These are phyloP conservation scores for Cathartes aura DNA, from an alignment of 2,113 vertebrate genomes.

Conservation along the genomic window DNA sequence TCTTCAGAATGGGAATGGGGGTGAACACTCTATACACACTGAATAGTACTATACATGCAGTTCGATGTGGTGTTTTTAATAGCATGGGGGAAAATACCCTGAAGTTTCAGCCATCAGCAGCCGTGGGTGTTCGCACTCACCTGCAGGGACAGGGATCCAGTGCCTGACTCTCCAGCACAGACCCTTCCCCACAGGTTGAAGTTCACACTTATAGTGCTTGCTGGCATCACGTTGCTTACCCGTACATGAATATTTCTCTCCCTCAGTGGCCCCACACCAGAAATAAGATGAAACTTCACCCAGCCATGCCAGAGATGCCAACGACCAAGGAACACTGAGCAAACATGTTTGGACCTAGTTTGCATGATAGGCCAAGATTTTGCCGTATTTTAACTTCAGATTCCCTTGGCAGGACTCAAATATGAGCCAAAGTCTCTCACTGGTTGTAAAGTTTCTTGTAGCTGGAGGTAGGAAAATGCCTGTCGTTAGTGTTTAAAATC, in stretches of 20 bases:
- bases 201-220: not conserved
- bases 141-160: not conserved
- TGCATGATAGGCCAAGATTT: not conserved
- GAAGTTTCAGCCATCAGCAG: not conserved
- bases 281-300: not conserved
- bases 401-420: not conserved
- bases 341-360: accelerated
- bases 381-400: not conserved
- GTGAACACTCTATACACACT: not conserved
- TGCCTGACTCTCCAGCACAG: not conserved
- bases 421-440: not conserved
- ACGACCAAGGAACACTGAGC: not conserved
- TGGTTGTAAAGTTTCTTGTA: not conserved
- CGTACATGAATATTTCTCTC: not conserved
- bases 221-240: not conserved
- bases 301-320: accelerated
- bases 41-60: not conserved
- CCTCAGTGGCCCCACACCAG: not conserved
- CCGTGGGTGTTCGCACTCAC: not conserved
- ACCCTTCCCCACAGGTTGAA: not conserved
- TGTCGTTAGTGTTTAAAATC: not conserved
- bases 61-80: not conserved
- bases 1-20: slow-evolving; percentile 65
- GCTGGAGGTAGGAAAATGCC: not conserved
- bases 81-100: not conserved